Percentiles rank a stretch among this genome's conserved stretches.
Conservation (phyloP, 2,113 vertebrate species). For the Cephalopterus ornatus region DNA sequence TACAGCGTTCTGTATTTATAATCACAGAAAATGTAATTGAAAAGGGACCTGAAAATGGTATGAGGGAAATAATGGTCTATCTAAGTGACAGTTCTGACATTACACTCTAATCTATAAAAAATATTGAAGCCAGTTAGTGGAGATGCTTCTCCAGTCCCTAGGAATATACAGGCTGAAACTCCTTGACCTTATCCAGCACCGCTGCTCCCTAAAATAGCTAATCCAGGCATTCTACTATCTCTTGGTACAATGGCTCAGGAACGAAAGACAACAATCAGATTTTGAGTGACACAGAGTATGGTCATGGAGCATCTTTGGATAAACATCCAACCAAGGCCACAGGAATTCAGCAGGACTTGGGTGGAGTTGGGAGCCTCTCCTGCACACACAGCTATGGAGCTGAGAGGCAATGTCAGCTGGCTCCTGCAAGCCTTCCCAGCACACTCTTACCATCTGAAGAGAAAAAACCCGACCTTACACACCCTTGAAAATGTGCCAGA, state of each 20-base stretch:
- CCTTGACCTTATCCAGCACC: not conserved
- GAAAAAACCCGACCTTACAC: not conserved
- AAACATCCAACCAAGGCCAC: not conserved
- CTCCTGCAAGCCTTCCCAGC: fast-evolving
- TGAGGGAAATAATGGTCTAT: not conserved
- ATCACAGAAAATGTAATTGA: not conserved
- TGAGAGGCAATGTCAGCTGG: not conserved
- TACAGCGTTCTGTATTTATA: not conserved
- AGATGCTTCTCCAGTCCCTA: not conserved
- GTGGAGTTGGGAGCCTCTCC: not conserved
- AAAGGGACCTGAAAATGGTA: not conserved
- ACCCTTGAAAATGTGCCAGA: not conserved
- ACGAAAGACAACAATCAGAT: not conserved
- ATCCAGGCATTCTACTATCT: not conserved
- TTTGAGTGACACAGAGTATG: not conserved
- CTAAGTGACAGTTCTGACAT: not conserved
- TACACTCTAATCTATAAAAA: not conserved
- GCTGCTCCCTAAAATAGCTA: not conserved
- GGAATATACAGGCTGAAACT: not conserved
- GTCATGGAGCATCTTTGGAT: not conserved
- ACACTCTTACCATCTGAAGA: not conserved
- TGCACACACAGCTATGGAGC: not conserved
- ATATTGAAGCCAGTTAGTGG: not conserved
- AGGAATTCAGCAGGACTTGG: not conserved
- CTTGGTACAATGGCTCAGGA: not conserved